Conservation (phyloP, 2,888 invertebrate species). For the Crepidodera aurea region DNA sequence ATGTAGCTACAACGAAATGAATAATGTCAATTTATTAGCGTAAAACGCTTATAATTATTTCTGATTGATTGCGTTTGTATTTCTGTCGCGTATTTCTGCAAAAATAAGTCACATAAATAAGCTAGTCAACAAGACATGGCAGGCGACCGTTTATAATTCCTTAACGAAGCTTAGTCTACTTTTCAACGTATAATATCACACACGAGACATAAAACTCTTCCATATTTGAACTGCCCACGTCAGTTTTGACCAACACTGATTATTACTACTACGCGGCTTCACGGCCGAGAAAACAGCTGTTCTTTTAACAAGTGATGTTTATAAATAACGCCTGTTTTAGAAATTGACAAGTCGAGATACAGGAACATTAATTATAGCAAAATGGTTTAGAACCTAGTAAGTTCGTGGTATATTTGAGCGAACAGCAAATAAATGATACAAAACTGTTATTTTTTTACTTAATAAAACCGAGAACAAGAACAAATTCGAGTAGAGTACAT, state of each 20-base stretch:
- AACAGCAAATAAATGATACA: no score
- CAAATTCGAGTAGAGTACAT: no score
- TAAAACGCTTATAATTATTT: not conserved
- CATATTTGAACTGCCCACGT: slow-evolving; percentile 35
- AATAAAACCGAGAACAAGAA: no score
- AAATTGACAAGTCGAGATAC: slow-evolving; percentile 1
- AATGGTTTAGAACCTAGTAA: not conserved
- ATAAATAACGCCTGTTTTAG: slow-evolving; percentile 15
- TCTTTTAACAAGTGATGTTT: slow-evolving; percentile 16
- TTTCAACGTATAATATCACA: slow-evolving; percentile 39
- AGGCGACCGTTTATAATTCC: slow-evolving; percentile 44
- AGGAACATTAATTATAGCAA: not conserved
- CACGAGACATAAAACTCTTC: slow-evolving; percentile 38
- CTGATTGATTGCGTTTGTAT: slow-evolving; percentile 1
- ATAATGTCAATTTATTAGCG: not conserved
- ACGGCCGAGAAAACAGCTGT: slow-evolving; percentile 27
- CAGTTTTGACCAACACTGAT: slow-evolving; percentile 40
- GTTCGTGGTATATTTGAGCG: no score
- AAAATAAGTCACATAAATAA: slow-evolving; percentile 8
- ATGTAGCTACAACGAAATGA: no score
- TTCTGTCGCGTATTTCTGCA: slow-evolving; percentile 2
- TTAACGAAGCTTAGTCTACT: slow-evolving; percentile 45
- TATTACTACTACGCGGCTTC: slow-evolving; percentile 28
- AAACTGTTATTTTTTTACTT: no score
- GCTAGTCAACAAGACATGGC: slow-evolving; percentile 29